Percentiles rank a stretch among this genome's conserved stretches.
Evolutionary conservation across 2,888 invertebrate species (phyloP).

Genomic region (Pelosia muscerda): DNA sequence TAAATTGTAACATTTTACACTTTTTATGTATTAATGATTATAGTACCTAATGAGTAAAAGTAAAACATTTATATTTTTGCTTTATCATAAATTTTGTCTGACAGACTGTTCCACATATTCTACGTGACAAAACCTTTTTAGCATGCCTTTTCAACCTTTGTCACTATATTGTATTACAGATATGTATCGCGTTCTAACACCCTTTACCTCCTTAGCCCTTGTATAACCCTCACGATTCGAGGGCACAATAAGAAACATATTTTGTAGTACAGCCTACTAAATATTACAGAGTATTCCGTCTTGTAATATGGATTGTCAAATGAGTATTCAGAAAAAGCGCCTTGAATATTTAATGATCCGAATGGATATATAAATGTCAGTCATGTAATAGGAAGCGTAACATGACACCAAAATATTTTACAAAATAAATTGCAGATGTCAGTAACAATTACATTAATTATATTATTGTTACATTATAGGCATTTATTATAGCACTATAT

Average conservation of each 20-base stretch:
- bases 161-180: neutral
- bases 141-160: conserved; percentile 4
- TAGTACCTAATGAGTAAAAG: too few species aligned
- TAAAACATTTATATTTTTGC: neutral
- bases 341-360: neutral
- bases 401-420: too few species aligned
- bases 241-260: neutral
- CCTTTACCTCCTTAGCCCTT: conserved; percentile 1
- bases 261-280: neutral
- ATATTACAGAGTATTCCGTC: neutral
- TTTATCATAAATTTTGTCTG: neutral
- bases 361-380: neutral
- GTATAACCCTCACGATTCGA: conserved; percentile 4
- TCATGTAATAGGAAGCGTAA: too few species aligned
- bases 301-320: neutral
- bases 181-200: neutral
- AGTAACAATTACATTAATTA: too few species aligned
- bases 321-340: neutral
- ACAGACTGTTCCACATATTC: neutral
- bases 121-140: conserved; percentile 4
- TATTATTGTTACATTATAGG: too few species aligned
- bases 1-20: too few species aligned
- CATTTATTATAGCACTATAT: too few species aligned
- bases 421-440: too few species aligned
- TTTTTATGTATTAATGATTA: too few species aligned